Evolutionary conservation across 1,140 invertebrate genomes (phyloP).

Genomic region (Drosophila murphyi): DNA sequence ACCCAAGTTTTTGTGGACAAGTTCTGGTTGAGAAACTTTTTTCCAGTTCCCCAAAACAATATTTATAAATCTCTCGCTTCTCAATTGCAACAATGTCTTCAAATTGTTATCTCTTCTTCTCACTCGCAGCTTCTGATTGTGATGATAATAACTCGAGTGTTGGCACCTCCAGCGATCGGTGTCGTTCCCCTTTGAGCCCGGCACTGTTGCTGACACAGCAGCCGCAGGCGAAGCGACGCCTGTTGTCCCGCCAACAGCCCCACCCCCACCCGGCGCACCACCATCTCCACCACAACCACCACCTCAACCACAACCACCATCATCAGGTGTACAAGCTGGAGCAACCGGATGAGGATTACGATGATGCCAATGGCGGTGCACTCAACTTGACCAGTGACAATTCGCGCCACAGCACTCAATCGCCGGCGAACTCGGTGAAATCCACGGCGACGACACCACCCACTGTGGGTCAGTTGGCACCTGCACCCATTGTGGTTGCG

Average conservation of each 20-base stretch:
- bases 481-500: slow-evolving; percentile 28
- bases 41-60: no score
- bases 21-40: no score
- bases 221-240: slow-evolving; percentile 64
- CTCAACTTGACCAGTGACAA: slow-evolving; percentile 81
- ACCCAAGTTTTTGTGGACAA: no score
- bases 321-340: slow-evolving; percentile 64
- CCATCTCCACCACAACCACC: slow-evolving; percentile 45
- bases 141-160: slow-evolving; percentile 81
- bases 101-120: slow-evolving; percentile 2
- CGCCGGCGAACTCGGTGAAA: slow-evolving; percentile 73
- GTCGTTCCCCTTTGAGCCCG: slow-evolving; percentile 72
- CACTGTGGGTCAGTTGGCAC: slow-evolving; percentile 18
- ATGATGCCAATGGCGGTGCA: slow-evolving; percentile 72
- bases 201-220: slow-evolving; percentile 60
- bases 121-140: slow-evolving; percentile 74
- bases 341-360: slow-evolving; percentile 60
- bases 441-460: slow-evolving; percentile 43
- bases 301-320: slow-evolving; percentile 34
- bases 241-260: slow-evolving; percentile 56
- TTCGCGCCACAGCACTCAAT: slow-evolving; percentile 78
- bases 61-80: not conserved
- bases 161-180: slow-evolving; percentile 80
- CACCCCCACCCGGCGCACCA: slow-evolving; percentile 70
- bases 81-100: not conserved